phyloP scores from a whole-genome alignment of 2,888 invertebrate genomes.

The Gonocerus acuteangulatus region DNA sequence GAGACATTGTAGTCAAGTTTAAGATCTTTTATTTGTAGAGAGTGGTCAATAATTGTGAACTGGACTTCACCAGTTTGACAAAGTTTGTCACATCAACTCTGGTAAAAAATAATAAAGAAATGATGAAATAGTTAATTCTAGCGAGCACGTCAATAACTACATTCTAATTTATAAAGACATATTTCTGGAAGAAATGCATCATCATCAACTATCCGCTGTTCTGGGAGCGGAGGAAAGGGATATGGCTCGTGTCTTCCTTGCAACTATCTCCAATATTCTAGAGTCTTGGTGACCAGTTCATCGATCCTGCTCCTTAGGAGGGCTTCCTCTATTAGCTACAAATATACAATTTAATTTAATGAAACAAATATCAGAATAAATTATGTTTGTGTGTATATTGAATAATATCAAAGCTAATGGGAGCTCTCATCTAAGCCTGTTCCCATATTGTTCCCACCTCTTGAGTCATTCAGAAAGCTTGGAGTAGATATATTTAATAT shows the following conservation, averaged over 20 bases:
- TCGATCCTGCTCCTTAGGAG: slow-evolving; percentile 23
- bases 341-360: too few relatives aligned
- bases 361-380: too few relatives aligned
- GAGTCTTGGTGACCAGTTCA: slow-evolving; percentile 19
- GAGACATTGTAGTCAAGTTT: slow-evolving; percentile 26
- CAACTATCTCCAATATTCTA: slow-evolving; percentile 23
- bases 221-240: slow-evolving; percentile 22
- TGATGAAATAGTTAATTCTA: too few relatives aligned
- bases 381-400: too few relatives aligned
- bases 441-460: too few relatives aligned
- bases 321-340: neutral
- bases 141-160: too few relatives aligned
- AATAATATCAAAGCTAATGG: too few relatives aligned
- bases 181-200: too few relatives aligned
- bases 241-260: slow-evolving; percentile 24
- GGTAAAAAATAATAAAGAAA: neutral
- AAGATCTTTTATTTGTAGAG: slow-evolving; percentile 21
- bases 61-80: slow-evolving; percentile 26
- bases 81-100: slow-evolving; percentile 26
- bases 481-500: too few relatives aligned
- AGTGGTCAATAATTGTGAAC: slow-evolving; percentile 22
- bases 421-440: too few relatives aligned
- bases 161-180: too few relatives aligned
- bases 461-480: too few relatives aligned
- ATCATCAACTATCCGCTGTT: slow-evolving; percentile 20